These are phyloP conservation scores for Dissostichus mawsoni DNA, from an alignment of 2,113 vertebrate species.

Conservation along the genomic window DNA sequence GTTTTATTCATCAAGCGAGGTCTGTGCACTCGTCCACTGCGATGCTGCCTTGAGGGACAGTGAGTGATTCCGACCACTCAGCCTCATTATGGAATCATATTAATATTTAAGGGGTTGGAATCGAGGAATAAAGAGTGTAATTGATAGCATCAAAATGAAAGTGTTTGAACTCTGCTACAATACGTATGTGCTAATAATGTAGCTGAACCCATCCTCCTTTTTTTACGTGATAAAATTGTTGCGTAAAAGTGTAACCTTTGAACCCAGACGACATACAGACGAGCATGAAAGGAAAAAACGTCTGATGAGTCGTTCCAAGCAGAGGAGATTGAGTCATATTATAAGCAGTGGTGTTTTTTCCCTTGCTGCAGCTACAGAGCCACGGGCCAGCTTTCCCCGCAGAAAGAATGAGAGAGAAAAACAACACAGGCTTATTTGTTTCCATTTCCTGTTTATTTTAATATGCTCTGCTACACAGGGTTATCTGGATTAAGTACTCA, in stretches of 20 bases:
- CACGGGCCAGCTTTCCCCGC: conserved; percentile 35
- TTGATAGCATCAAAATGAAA: conserved; percentile 81
- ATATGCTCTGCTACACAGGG: conserved; percentile 28
- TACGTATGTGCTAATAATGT: conserved; percentile 49
- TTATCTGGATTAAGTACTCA: conserved; percentile 49
- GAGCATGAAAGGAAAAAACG: conserved; percentile 36
- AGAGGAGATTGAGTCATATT: conserved; percentile 54
- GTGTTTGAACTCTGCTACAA: conserved; percentile 78
- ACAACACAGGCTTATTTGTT: conserved; percentile 54
- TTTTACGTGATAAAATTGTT: conserved; percentile 21
- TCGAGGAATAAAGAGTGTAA: conserved; percentile 85
- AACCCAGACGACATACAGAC: conserved; percentile 6
- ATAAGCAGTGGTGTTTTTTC: conserved; percentile 20
- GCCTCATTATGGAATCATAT: conserved; percentile 85
- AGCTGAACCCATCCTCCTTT: conserved; percentile 25
- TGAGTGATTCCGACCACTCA: conserved; percentile 85
- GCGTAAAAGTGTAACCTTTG: conserved; percentile 13
- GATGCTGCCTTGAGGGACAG: conserved; percentile 82
- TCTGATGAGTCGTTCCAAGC: conserved; percentile 42
- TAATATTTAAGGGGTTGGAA: conserved; percentile 85
- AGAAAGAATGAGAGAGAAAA: conserved; percentile 31
- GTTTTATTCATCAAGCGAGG: conserved; percentile 84
- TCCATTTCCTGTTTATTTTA: conserved; percentile 66
- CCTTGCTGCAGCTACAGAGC: conserved; percentile 40
- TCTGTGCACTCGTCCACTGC: conserved; percentile 77